Percentiles rank a stretch among this genome's conserved stretches.
Evolutionary conservation across 1,140 invertebrate species (phyloP).

Genomic region (Drosophila sucinea): DNA sequence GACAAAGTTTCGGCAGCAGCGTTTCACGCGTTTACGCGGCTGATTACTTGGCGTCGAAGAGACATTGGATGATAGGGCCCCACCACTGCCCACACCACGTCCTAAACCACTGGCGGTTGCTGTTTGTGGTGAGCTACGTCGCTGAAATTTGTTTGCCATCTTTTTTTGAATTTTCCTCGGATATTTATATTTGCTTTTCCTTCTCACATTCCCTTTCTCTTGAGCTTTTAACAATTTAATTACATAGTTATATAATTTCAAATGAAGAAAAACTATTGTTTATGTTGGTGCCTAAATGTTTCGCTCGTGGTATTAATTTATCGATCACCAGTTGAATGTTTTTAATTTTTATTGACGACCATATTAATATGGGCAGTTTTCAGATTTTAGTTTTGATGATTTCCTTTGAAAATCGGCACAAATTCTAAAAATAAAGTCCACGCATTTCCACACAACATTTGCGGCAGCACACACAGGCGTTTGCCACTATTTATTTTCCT

Average conservation of each 20-base stretch:
- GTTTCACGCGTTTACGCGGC: conserved; percentile 86
- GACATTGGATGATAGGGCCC: conserved; percentile 43
- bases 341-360: conserved; percentile 17
- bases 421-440: conserved; percentile 46
- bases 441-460: conserved; percentile 50
- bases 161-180: not conserved
- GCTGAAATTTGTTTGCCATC: conserved; percentile 71
- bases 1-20: conserved; percentile 92
- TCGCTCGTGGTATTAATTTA: conserved; percentile 1
- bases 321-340: not conserved
- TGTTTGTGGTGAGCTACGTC: conserved; percentile 60
- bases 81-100: not conserved
- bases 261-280: not conserved
- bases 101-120: conserved; percentile 2
- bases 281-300: conserved; percentile 6
- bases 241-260: conserved; percentile 43
- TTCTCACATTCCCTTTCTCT: not conserved
- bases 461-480: conserved; percentile 12
- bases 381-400: conserved; percentile 16
- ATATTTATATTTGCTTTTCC: not conserved
- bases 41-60: conserved; percentile 87
- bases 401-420: conserved; percentile 37
- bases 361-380: conserved; percentile 44
- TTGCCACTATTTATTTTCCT: conserved; percentile 22
- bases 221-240: not conserved